Conservation (phyloP, 1,140 invertebrate genomes). For the Brachionus manjavacas region DNA sequence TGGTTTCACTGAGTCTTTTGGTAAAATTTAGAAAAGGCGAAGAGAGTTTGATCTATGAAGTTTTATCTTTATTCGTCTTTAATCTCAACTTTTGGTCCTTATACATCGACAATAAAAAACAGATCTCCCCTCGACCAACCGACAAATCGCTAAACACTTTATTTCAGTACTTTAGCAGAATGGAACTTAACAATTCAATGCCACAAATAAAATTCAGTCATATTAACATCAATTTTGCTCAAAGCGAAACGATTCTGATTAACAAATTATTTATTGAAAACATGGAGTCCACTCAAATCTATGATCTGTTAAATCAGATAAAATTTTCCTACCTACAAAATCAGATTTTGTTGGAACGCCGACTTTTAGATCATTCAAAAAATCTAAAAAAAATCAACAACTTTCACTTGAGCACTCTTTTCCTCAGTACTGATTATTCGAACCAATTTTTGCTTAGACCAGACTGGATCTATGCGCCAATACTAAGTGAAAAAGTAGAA, state of each 20-base stretch:
- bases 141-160: neutral
- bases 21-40: neutral
- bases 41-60: neutral
- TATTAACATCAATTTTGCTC: slow-evolving; percentile 14
- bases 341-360: neutral
- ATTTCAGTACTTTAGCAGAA: neutral
- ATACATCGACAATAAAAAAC: neutral
- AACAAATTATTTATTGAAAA: slow-evolving; percentile 8
- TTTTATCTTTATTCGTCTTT: neutral
- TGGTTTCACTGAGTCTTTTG: neutral
- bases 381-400: neutral
- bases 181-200: neutral
- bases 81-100: neutral
- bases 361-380: slow-evolving; percentile 4
- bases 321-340: slow-evolving; percentile 12
- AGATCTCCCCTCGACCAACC: neutral
- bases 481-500: neutral
- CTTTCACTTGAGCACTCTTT: neutral
- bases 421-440: neutral
- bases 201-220: neutral
- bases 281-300: slow-evolving; percentile 14
- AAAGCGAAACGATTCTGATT: slow-evolving; percentile 20
- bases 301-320: slow-evolving; percentile 17
- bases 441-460: neutral
- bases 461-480: slow-evolving; percentile 31